Evolutionary conservation across 2,888 invertebrate genomes (phyloP), one percentile per base, ranked within the genome.

Genomic region (Tiliacea citrago): DNA sequence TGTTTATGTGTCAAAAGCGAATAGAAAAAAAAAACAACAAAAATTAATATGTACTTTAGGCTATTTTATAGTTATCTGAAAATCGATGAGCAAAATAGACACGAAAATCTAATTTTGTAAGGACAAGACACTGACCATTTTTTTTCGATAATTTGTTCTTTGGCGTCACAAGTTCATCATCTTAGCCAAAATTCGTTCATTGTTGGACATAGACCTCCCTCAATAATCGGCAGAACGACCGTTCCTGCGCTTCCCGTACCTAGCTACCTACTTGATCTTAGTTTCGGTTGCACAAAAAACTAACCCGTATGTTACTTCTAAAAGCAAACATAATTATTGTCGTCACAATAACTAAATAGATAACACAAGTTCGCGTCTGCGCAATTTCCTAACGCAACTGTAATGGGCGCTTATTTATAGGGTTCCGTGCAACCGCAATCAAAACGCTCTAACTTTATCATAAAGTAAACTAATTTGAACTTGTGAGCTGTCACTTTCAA

Each of bases 261-360:
- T 29, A n/a, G 16, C 18, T 4, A 39, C 39, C 39, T 39, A 39
- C 18, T 6, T 3, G 9, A 61, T 24, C 24, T 8, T 12, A 7
- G 1, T 2, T 3, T 35, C 16, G 0, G 66, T 39, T 51, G 16
- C 3, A 55, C 83, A 45, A 2, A 71, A 85, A 10, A 35, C 2
- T 0, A n/a, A 7, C 18, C 66, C 73, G 76, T 83, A 57, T 79
- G 29, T 74, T 66, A 60, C 16, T 24, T 39, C 1, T 51, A 29
- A 49, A 73, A 65, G 72, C 51, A 39, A 65, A 75, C 81, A 85
- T 89, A 91, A 91, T 90, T 88, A 88, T 88, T 89, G 86, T 89
- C 90, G 86, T 88, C 88, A 88, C 82, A 89, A 85, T 90, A 90
- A 88, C 87, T 87, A 89, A 90, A 91, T 88, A 89, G 88, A 88